Evolutionary conservation across 2,797 vertebrate genomes (phyloP), one percentile per base, ranked within the genome.

Genomic region (Austrolebias charrua): DNA sequence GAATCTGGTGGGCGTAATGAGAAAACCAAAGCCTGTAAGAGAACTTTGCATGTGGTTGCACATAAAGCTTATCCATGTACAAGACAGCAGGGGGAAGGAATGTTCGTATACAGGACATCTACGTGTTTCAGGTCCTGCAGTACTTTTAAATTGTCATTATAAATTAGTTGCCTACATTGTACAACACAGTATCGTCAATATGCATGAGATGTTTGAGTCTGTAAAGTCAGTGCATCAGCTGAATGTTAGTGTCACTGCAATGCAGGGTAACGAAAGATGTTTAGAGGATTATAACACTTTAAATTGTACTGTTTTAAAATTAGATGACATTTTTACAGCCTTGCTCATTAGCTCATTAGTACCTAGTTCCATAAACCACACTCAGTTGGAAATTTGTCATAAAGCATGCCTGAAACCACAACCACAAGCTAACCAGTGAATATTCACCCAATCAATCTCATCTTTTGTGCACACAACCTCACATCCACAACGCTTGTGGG

Each of bases 21-120:
- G 19, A 33, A 10, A 13, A 4, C n/a, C 56, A 7, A 69, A 18
- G 2, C 19, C 4, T 75, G 10, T 0, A 4, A 47, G 29, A 43
- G 49, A 44, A 47, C 47, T 3, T 44, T 53, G 10, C 47, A 29
- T 16, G 19, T 48, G 66, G 57, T 58, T 28, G 42, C 18, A 59
- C 43, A 11, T 28, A 9, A 47, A 61, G 60, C 55, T 62, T 55
- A 57, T 55, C 43, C 59, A 47, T 60, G 64, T 66, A 54, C 46
- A 67, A 60, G 45, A 47, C 54, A 62, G 29, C 35, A 57, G 55
- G 66, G 53, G 48, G 71, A 79, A 76, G 38, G 67, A 71, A 78
- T 75, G 76, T 67, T 75, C 68, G 67, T 74, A 88, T 88, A 59
- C 87, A 85, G 87, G 88, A 76, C 85, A 86, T 38, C 60, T 38